These are phyloP conservation scores for Drosophila micromelanica DNA, from an alignment of 1,140 invertebrate species.

Conservation along the genomic window DNA sequence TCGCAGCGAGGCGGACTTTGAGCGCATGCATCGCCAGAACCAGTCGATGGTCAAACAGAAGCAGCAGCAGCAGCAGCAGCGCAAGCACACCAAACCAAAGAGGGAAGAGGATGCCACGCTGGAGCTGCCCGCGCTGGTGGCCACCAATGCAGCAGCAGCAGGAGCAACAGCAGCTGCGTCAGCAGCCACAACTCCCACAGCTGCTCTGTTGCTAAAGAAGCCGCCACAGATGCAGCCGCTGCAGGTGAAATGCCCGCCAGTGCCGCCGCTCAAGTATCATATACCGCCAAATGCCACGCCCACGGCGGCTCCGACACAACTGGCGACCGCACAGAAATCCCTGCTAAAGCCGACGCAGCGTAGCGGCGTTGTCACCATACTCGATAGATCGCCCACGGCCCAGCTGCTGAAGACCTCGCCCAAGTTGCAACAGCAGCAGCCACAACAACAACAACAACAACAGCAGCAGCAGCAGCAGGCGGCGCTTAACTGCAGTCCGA, in stretches of 20 bases:
- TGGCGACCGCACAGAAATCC: conserved; percentile 63
- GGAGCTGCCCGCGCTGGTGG: conserved; percentile 67
- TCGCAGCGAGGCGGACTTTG: conserved; percentile 91
- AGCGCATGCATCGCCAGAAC: conserved; percentile 85
- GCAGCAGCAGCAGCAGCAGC: conserved; percentile 74
- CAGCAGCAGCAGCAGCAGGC: conserved; percentile 25
- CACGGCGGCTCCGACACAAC: conserved; percentile 9
- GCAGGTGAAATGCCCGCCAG: conserved; percentile 66
- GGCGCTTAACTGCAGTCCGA: conserved; percentile 43
- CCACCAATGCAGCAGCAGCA: conserved; percentile 26
- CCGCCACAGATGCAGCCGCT: conserved; percentile 37
- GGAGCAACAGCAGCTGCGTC: conserved; percentile 16
- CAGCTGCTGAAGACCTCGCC: conserved; percentile 29
- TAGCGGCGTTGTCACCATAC: conserved; percentile 37
- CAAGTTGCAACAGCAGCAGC: conserved; percentile 24
- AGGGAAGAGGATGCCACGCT: conserved; percentile 41
- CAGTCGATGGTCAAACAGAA: conserved; percentile 77
- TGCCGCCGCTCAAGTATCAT: conserved; percentile 78
- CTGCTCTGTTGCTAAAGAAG: conserved; percentile 40
- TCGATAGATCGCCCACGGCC: conserved; percentile 22
- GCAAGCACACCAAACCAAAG: conserved; percentile 66
- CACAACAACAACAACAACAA: conserved; percentile 27
- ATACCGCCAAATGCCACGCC: conserved; percentile 48
- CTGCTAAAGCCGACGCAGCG: conserved; percentile 63
- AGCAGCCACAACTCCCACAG: conserved; percentile 7